A percentile compares a stretch with the other conserved stretches of the same genome.
Conservation (phyloP, 2,888 invertebrate species). For the Drosophila algonquin region DNA sequence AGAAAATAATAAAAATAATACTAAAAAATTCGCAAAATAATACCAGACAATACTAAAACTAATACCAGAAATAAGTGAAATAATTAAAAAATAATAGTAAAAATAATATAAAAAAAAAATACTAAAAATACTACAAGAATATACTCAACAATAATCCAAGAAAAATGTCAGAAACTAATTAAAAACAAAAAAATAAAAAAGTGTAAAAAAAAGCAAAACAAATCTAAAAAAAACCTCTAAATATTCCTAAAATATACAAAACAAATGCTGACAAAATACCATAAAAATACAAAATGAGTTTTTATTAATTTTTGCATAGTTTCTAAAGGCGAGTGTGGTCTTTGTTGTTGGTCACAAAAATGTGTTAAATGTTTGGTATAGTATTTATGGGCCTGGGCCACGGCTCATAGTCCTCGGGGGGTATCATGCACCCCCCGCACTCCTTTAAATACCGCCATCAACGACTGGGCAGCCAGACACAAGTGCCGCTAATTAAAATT, state of each 20-base stretch:
- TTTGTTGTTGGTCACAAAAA: slow-evolving; percentile 38
- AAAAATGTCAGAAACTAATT: too few species aligned
- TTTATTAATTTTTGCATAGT: slow-evolving; percentile 16
- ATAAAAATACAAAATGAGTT: slow-evolving; percentile 13
- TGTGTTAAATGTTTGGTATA: slow-evolving; percentile 64
- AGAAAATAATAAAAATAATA: too few species aligned
- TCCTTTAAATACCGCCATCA: neutral
- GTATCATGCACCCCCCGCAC: neutral
- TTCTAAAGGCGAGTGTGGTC: neutral
- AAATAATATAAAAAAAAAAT: too few species aligned
- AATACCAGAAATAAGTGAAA: too few species aligned
- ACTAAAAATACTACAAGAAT: too few species aligned
- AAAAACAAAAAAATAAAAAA: too few species aligned
- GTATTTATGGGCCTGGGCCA: slow-evolving; percentile 30
- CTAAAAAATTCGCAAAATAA: too few species aligned
- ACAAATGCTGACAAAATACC: neutral
- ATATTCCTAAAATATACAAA: neutral
- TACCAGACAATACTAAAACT: too few species aligned
- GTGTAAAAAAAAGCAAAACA: too few species aligned
- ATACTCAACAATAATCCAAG: too few species aligned
- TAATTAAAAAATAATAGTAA: too few species aligned
- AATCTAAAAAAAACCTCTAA: too few species aligned
- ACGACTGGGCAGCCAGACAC: slow-evolving; percentile 21
- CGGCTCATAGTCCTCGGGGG: neutral
- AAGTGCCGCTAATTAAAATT: slow-evolving; percentile 69